Evolutionary conservation across 30 jellyfish, hydroid and myxozoan species (phyloP).

Genomic region (Aurelia coerulea): DNA sequence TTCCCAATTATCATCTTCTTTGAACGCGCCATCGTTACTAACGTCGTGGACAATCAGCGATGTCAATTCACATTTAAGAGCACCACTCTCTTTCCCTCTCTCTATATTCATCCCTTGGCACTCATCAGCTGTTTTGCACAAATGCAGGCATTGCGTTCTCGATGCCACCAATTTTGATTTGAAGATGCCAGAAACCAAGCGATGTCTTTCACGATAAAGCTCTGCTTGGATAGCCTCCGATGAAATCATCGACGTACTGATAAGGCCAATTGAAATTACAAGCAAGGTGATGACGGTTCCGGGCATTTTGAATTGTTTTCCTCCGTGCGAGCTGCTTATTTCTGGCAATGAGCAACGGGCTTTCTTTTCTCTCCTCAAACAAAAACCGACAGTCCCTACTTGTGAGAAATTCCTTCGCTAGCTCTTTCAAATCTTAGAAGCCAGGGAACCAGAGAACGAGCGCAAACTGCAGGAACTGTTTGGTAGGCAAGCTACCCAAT

Average conservation of each 20-base stretch:
- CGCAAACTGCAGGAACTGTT: too few relatives aligned
- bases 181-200: background rate
- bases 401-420: too few relatives aligned
- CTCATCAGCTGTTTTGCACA: slow-evolving; percentile 8
- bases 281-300: too few relatives aligned
- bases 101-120: slow-evolving; percentile 42
- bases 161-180: slow-evolving; percentile 14
- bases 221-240: slow-evolving; percentile 19
- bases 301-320: too few relatives aligned
- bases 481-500: too few relatives aligned
- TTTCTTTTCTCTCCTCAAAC: too few relatives aligned
- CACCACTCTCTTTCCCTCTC: background rate
- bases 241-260: slow-evolving; percentile 13
- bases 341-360: too few relatives aligned
- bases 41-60: background rate
- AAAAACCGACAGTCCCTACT: too few relatives aligned
- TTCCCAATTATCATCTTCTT: slow-evolving; percentile 31
- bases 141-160: slow-evolving; percentile 36
- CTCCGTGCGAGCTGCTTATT: too few relatives aligned
- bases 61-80: slow-evolving; percentile 27
- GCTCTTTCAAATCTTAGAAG: too few relatives aligned
- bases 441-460: too few relatives aligned
- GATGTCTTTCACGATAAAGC: background rate
- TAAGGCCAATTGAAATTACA: background rate
- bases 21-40: background rate